Percentiles rank a stretch among this genome's conserved stretches.
Evolutionary conservation across 2,888 invertebrate species (phyloP).

Genomic region (Phragmatobia fuliginosa): DNA sequence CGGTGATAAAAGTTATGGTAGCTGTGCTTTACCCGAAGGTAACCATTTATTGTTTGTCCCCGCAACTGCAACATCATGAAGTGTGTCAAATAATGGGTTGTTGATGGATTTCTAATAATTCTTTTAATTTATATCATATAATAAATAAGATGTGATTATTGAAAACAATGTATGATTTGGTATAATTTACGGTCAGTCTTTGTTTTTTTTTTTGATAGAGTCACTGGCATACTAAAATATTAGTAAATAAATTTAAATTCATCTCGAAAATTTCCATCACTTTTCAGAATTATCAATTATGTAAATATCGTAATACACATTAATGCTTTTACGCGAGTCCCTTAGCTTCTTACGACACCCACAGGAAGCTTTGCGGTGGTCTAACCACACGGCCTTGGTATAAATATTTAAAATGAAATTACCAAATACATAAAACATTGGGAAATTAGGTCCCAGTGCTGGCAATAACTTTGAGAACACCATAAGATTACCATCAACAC

Average conservation of each 20-base stretch:
- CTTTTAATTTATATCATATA: too few species aligned
- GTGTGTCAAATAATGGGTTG: too few species aligned
- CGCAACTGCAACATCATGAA: too few species aligned
- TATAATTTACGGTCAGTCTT: too few species aligned
- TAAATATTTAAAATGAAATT: constrained; percentile 27
- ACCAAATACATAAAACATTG: constrained; percentile 36
- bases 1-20: too few species aligned
- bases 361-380: constrained; percentile 28
- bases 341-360: constrained; percentile 18
- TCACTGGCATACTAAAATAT: too few species aligned
- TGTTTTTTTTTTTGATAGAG: too few species aligned
- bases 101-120: too few species aligned
- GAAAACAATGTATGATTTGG: too few species aligned
- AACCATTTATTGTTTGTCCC: too few species aligned
- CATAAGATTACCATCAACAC: constrained; percentile 71
- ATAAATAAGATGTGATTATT: too few species aligned
- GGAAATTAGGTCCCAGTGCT: constrained; percentile 38
- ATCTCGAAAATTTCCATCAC: not conserved
- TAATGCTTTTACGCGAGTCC: constrained; percentile 5
- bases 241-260: not conserved
- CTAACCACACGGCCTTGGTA: constrained; percentile 27
- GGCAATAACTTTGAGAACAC: constrained; percentile 66
- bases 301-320: constrained; percentile 1
- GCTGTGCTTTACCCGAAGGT: too few species aligned
- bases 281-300: not conserved